Evolutionary conservation across 2,797 vertebrate species (phyloP).

Genomic region (Lithobates pipiens): DNA sequence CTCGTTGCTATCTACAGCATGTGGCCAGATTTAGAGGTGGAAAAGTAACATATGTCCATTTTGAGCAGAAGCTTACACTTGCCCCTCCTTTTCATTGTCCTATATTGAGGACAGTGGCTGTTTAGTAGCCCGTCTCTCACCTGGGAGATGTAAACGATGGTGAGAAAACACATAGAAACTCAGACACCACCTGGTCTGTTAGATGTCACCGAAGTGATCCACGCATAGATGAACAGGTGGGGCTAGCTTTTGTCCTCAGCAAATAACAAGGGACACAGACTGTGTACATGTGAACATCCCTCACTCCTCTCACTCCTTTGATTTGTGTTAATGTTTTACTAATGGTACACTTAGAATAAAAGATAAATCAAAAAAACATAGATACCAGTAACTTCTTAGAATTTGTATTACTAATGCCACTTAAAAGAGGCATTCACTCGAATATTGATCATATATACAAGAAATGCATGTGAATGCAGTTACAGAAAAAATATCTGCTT

Average conservation of each 20-base stretch:
- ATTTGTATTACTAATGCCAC: neutral
- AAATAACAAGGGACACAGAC: neutral
- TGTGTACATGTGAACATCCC: constrained; percentile 3
- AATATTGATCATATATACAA: neutral
- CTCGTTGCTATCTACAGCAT: neutral
- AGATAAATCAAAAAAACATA: no score
- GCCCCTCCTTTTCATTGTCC: constrained; percentile 28
- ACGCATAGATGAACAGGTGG: constrained; percentile 57
- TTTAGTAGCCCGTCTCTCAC: constrained; percentile 42
- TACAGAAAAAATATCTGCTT: neutral
- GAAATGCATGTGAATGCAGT: neutral
- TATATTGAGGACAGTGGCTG: constrained; percentile 3
- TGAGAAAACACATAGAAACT: constrained; percentile 59
- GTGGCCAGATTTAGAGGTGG: neutral
- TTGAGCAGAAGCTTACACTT: constrained; percentile 11
- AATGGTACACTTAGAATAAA: neutral
- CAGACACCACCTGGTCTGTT: constrained; percentile 47
- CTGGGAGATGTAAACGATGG: constrained; percentile 46
- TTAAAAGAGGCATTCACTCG: neutral
- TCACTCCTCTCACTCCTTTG: constrained; percentile 10
- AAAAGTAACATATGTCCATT: constrained; percentile 36
- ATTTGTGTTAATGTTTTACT: neutral
- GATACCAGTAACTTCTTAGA: no score
- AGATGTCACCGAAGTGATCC: constrained; percentile 39
- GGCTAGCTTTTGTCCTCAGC: constrained; percentile 30